These are phyloP conservation scores for Xenopus petersii DNA, from an alignment of 2,797 vertebrate species.

Conservation along the genomic window DNA sequence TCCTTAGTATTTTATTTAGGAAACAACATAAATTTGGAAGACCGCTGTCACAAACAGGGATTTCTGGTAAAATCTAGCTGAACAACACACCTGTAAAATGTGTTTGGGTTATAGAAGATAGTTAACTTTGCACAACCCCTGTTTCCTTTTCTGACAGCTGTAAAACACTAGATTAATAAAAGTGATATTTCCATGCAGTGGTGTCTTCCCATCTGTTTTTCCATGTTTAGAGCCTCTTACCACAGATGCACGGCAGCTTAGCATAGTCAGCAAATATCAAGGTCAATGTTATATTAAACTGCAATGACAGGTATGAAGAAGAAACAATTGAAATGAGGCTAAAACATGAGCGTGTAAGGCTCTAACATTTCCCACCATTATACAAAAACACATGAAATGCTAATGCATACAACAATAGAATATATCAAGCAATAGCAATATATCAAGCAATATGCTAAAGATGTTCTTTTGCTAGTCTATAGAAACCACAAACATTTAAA, in stretches of 20 bases:
- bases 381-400: slow-evolving; percentile 29
- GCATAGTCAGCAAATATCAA: slow-evolving; percentile 43
- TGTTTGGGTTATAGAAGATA: too few species aligned
- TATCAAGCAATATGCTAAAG: too few species aligned
- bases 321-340: slow-evolving; percentile 13
- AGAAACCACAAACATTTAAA: too few species aligned
- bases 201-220: slow-evolving; percentile 23
- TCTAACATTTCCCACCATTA: slow-evolving; percentile 15
- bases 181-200: slow-evolving; percentile 10
- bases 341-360: slow-evolving; percentile 8
- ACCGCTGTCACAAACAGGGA: too few species aligned
- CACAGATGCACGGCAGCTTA: slow-evolving; percentile 21
- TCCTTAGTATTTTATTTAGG: too few species aligned
- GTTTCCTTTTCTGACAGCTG: too few species aligned
- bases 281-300: slow-evolving; percentile 37
- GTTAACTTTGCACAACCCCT: too few species aligned
- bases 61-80: too few species aligned
- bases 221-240: slow-evolving; percentile 15
- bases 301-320: slow-evolving; percentile 36
- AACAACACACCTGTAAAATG: too few species aligned
- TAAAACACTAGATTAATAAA: not conserved
- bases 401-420: slow-evolving; percentile 12
- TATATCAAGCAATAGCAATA: not conserved
- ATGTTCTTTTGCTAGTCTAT: too few species aligned
- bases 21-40: too few species aligned